A percentile compares a stretch with the other conserved stretches of the same genome.
Evolutionary conservation across 1,140 invertebrate species (phyloP).

Genomic region (Sycophila sp.): DNA sequence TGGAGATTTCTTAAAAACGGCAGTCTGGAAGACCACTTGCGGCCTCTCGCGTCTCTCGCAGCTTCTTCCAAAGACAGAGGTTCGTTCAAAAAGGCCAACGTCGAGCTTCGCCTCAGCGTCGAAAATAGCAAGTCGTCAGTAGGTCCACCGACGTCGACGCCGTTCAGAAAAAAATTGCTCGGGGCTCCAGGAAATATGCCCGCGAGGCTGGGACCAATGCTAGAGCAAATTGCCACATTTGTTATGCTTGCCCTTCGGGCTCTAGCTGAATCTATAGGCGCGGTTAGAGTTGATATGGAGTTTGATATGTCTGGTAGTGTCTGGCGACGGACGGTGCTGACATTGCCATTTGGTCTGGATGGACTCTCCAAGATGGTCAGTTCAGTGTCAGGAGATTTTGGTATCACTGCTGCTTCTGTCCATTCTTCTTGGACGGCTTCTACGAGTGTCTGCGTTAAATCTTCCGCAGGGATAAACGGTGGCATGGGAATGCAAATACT

Average conservation of each 20-base stretch:
- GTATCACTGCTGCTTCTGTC: background rate
- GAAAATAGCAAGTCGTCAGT: background rate
- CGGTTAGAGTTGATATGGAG: background rate
- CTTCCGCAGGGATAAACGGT: background rate
- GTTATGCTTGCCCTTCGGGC: constrained; percentile 50
- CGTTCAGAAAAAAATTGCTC: constrained; percentile 35
- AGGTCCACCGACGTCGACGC: background rate
- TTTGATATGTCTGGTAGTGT: constrained; percentile 7
- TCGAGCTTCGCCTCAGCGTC: constrained; percentile 15
- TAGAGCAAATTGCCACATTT: constrained; percentile 57
- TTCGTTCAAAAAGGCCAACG: constrained; percentile 27
- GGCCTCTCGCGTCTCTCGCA: constrained; percentile 27
- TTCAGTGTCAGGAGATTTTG: background rate
- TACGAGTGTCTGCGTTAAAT: background rate
- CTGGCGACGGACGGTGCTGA: background rate
- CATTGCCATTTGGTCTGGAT: background rate
- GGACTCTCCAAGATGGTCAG: background rate
- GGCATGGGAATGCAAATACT: background rate
- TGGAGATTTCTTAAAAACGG: constrained; percentile 64
- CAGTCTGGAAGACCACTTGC: constrained; percentile 48
- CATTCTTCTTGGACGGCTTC: background rate
- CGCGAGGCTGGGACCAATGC: constrained; percentile 55
- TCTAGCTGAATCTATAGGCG: constrained; percentile 15
- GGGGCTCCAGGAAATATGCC: constrained; percentile 50
- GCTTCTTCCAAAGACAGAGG: background rate